Conservation (phyloP, 1,140 invertebrate species). For the Halesus radiatus region DNA sequence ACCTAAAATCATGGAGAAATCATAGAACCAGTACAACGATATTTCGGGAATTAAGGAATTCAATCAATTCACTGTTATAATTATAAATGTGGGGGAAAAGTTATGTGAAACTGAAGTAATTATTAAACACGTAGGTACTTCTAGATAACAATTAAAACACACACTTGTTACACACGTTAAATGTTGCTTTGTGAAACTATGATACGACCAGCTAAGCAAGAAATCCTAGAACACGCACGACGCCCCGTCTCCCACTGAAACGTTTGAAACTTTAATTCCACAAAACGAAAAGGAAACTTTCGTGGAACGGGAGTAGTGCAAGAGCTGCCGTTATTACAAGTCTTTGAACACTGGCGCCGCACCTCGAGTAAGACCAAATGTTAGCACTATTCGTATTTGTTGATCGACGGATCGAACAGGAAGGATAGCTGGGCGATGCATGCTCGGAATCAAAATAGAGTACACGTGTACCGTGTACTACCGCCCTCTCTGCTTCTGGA, state of each 20-base stretch:
- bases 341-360: conserved; percentile 49
- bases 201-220: neutral
- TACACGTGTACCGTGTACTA: neutral
- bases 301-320: neutral
- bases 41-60: too few species aligned
- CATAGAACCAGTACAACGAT: too few species aligned
- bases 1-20: too few species aligned
- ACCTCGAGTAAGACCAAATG: conserved; percentile 53
- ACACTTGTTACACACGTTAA: too few species aligned
- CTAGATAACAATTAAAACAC: too few species aligned
- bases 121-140: too few species aligned
- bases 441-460: conserved; percentile 30
- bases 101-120: too few species aligned
- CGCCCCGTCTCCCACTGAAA: neutral
- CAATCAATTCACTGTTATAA: too few species aligned
- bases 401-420: conserved; percentile 48
- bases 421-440: neutral
- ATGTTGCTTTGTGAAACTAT: too few species aligned
- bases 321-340: conserved; percentile 26
- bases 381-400: conserved; percentile 49
- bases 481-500: neutral
- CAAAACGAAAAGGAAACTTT: conserved; percentile 11
- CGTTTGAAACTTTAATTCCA: neutral
- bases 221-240: neutral
- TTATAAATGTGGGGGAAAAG: too few species aligned